These are phyloP conservation scores for Lipophrys pholis DNA, from an alignment of 2,113 vertebrate species.

Conservation along the genomic window DNA sequence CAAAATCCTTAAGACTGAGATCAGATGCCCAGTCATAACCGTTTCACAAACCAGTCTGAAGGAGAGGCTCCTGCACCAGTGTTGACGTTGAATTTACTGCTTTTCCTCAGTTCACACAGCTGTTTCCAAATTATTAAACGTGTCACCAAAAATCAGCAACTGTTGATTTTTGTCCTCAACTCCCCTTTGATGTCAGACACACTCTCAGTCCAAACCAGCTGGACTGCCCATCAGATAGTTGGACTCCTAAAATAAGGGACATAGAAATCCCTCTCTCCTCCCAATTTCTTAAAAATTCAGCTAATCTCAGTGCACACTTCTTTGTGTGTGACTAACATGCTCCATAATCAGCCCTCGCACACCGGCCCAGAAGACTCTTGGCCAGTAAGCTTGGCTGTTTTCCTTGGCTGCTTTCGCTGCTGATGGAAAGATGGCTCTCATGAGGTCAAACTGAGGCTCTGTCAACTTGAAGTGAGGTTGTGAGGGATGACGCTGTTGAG, in stretches of 20 bases:
- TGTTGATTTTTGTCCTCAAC: no score
- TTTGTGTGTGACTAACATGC: slow-evolving; percentile 67
- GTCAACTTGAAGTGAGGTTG: slow-evolving; percentile 6
- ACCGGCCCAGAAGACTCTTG: slow-evolving; percentile 46
- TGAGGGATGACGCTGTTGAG: slow-evolving; percentile 15
- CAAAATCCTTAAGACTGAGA: no score
- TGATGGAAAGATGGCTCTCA: slow-evolving; percentile 49
- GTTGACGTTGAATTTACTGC: no score
- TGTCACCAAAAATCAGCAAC: no score
- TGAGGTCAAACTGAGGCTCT: slow-evolving; percentile 45
- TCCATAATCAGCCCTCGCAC: slow-evolving; percentile 50
- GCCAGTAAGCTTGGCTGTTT: slow-evolving; percentile 44
- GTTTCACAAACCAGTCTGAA: no score
- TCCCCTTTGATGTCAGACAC: no score
- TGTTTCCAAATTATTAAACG: no score
- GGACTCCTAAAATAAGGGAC: slow-evolving; percentile 31
- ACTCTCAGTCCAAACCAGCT: neutral
- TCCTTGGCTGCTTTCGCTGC: slow-evolving; percentile 39
- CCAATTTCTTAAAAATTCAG: slow-evolving; percentile 22
- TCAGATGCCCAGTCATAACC: no score
- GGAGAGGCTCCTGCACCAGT: no score
- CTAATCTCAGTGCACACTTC: slow-evolving; percentile 40
- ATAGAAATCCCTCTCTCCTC: slow-evolving; percentile 11
- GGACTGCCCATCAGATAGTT: slow-evolving; percentile 4
- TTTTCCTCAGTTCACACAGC: no score